A percentile compares a stretch with the other conserved stretches of the same genome.
phyloP scores from a whole-genome alignment of 2,888 invertebrate species.

The Ctena decussata region DNA sequence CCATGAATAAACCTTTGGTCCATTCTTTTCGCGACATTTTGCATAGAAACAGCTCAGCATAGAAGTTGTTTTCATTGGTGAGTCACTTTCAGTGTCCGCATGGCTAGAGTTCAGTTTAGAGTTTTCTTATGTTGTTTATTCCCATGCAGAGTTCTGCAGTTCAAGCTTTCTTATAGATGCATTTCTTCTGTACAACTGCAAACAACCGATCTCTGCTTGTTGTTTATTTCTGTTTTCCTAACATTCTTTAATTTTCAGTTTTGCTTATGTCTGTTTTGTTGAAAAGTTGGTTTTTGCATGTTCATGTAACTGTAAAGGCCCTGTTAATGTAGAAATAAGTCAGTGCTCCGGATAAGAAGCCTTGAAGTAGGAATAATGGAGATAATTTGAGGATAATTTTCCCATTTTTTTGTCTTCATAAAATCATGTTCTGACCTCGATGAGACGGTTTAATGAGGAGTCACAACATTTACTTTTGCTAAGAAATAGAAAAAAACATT shows the following conservation, averaged over 20 bases:
- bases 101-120: constrained; percentile 45
- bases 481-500: too few relatives aligned
- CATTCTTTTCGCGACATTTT: constrained; percentile 10
- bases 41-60: background rate
- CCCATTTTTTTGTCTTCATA: too few relatives aligned
- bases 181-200: background rate
- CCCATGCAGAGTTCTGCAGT: background rate
- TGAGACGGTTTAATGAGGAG: too few relatives aligned
- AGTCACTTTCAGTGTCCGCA: constrained; percentile 69
- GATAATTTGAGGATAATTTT: too few relatives aligned
- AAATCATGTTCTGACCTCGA: too few relatives aligned
- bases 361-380: too few relatives aligned
- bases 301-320: background rate
- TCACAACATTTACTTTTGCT: too few relatives aligned
- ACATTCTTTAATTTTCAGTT: background rate
- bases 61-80: constrained; percentile 53
- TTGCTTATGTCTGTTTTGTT: background rate
- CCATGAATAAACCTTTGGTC: background rate
- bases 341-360: too few relatives aligned
- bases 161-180: background rate
- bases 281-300: background rate
- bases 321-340: too few relatives aligned
- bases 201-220: background rate
- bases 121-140: constrained; percentile 14
- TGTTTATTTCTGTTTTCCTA: background rate